Conservation (phyloP, 2,113 vertebrate species). For the Crotalus helleri region DNA sequence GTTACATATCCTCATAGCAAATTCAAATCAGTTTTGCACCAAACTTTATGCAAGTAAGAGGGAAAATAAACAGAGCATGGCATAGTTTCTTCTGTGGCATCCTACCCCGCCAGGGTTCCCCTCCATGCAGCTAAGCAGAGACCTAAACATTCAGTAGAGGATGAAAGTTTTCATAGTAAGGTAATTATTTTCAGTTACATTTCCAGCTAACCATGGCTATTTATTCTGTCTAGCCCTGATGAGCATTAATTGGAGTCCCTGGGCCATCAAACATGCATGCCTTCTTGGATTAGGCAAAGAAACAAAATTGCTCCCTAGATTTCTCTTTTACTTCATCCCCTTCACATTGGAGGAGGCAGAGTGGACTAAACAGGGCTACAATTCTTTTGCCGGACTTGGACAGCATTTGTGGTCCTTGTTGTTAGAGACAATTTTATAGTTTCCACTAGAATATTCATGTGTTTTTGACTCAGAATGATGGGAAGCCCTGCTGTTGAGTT, state of each 20-base stretch:
- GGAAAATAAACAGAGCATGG: not conserved
- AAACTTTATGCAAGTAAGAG: not conserved
- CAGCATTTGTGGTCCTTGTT: not conserved
- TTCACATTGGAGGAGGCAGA: not conserved
- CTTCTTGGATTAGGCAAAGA: not conserved
- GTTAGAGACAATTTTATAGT: not conserved
- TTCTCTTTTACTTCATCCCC: not conserved
- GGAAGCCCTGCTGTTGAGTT: not conserved
- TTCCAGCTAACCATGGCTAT: not conserved
- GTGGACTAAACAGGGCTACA: not conserved
- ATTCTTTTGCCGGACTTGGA: not conserved
- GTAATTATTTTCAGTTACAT: not conserved
- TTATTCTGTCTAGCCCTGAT: not conserved
- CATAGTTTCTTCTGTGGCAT: not conserved
- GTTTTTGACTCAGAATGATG: not conserved
- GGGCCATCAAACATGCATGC: not conserved
- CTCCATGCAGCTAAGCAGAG: not conserved
- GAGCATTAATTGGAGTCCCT: not conserved
- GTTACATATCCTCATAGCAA: not conserved
- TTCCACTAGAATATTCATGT: not conserved
- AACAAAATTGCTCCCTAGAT: not conserved
- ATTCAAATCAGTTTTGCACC: not conserved
- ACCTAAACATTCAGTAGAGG: not conserved
- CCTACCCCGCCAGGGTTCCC: not conserved
- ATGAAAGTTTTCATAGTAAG: not conserved